Evolutionary conservation across 1,140 invertebrate species (phyloP).

Genomic region (Solenopsis invicta): DNA sequence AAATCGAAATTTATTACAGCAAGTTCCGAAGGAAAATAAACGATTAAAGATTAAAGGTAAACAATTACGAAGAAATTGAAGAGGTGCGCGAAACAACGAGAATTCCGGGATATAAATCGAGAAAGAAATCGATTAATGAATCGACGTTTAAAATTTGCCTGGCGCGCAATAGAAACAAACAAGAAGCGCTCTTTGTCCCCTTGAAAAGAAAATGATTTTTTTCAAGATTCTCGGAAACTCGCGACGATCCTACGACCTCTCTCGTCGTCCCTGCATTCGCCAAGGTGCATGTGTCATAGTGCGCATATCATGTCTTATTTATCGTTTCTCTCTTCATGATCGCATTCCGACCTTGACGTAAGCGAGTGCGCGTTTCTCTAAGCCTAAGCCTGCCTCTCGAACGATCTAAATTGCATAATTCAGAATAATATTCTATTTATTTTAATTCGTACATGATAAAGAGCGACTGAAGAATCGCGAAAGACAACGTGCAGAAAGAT

Average conservation of each 20-base stretch:
- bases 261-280: neutral
- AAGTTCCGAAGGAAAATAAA: too few species aligned
- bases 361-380: constrained; percentile 26
- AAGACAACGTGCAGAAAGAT: neutral
- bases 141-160: neutral
- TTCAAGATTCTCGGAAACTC: neutral
- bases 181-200: neutral
- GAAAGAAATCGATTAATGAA: neutral
- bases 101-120: too few species aligned
- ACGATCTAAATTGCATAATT: neutral
- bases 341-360: constrained; percentile 51
- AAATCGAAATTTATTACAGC: too few species aligned
- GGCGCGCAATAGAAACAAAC: neutral
- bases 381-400: neutral
- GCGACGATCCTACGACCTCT: too few species aligned
- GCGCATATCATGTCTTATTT: constrained; percentile 24
- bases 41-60: too few species aligned
- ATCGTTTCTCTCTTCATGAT: constrained; percentile 28
- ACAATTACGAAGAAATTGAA: too few species aligned
- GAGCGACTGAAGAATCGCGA: neutral
- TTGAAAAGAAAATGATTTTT: neutral
- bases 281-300: constrained; percentile 51
- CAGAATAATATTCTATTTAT: neutral
- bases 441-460: neutral
- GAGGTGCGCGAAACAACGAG: too few species aligned